A percentile compares a stretch with the other conserved stretches of the same genome.
These are phyloP conservation scores for Clanis bilineata DNA, from an alignment of 2,888 invertebrate genomes.

Conservation along the genomic window DNA sequence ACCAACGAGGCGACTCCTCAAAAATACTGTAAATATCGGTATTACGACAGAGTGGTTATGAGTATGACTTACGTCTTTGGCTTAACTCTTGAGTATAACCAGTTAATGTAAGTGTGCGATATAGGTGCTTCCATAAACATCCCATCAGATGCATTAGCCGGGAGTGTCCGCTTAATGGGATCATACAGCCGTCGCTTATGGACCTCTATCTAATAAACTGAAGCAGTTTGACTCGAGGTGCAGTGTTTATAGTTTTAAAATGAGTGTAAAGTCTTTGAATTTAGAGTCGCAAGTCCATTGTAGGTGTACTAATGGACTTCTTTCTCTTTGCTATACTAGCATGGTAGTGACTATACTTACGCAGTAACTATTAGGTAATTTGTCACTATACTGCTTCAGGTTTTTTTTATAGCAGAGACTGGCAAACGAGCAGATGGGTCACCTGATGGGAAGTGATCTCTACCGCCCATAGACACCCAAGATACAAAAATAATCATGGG, in stretches of 20 bases:
- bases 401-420: no score
- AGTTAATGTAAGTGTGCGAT: slow-evolving; percentile 3
- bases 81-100: not conserved
- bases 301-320: no score
- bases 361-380: no score
- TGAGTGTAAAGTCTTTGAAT: not conserved
- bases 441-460: no score
- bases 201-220: slow-evolving; percentile 30
- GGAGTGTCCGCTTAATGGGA: slow-evolving; percentile 45
- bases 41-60: not conserved
- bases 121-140: slow-evolving; percentile 5
- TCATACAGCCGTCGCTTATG: slow-evolving; percentile 28
- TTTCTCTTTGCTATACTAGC: no score
- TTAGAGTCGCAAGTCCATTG: no score
- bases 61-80: not conserved
- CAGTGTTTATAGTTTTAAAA: not conserved
- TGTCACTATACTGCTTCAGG: no score
- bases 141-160: slow-evolving; percentile 40
- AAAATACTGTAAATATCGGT: not conserved
- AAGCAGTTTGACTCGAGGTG: slow-evolving; percentile 20
- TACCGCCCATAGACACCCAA: no score
- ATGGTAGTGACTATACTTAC: no score
- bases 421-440: no score
- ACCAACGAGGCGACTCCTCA: no score
- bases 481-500: no score